These are phyloP conservation scores for Prenolepis imparis DNA, from an alignment of 2,888 invertebrate genomes.

Conservation along the genomic window DNA sequence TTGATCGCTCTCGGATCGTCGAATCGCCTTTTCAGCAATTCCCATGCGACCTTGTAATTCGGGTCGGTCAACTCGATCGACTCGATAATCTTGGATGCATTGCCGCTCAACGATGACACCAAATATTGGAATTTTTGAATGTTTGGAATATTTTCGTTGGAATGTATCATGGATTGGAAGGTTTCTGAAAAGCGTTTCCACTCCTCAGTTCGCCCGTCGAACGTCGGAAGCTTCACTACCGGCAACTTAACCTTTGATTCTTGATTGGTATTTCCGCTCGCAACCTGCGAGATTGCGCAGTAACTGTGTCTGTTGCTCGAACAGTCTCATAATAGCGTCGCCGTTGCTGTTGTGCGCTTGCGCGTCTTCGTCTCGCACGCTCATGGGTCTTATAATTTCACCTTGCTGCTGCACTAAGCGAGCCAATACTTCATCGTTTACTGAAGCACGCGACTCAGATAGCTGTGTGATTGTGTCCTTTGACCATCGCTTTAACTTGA, in stretches of 20 bases:
- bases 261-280: background rate
- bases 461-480: too few species aligned
- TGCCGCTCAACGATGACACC: background rate
- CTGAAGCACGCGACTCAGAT: too few species aligned
- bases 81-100: background rate
- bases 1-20: background rate
- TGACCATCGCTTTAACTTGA: too few species aligned
- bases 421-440: too few species aligned
- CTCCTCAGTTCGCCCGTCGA: conserved; percentile 6
- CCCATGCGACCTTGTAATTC: background rate
- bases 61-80: background rate
- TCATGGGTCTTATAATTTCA: too few species aligned
- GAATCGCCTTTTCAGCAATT: background rate
- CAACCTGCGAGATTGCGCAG: background rate
- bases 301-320: background rate
- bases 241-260: background rate
- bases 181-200: background rate
- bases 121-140: conserved; percentile 7
- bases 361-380: too few species aligned
- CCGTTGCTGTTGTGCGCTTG: too few species aligned
- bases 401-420: too few species aligned
- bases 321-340: too few species aligned
- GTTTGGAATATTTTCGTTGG: background rate
- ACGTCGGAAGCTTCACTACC: background rate
- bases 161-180: background rate